Evolutionary conservation across 1,140 invertebrate genomes (phyloP).

Genomic region (Eumaeus atala): DNA sequence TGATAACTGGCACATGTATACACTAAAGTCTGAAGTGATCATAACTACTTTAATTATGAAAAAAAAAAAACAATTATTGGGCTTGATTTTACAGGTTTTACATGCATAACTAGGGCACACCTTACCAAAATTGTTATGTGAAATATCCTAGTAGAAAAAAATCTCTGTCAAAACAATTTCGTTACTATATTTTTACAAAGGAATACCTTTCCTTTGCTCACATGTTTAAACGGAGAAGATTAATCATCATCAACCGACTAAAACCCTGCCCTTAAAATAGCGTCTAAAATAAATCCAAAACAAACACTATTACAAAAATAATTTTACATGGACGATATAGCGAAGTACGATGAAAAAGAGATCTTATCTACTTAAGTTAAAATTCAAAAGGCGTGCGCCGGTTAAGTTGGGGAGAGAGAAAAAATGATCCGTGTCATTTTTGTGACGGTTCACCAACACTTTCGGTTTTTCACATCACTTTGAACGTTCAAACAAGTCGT

Average conservation of each 20-base stretch:
- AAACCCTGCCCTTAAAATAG: constrained; percentile 17
- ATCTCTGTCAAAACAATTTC: no score
- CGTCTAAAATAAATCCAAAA: constrained; percentile 18
- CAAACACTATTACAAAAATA: constrained; percentile 18
- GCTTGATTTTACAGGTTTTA: no score
- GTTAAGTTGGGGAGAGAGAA: constrained; percentile 21
- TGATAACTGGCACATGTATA: no score
- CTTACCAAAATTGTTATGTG: no score
- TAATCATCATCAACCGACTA: not conserved
- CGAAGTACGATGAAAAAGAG: constrained; percentile 5
- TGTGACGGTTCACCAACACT: constrained; percentile 30
- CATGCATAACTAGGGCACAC: no score
- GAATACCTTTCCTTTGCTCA: no score
- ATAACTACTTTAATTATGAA: no score
- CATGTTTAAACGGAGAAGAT: not conserved
- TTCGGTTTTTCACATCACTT: constrained; percentile 27
- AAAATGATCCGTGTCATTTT: constrained; percentile 31
- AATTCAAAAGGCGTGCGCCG: not conserved
- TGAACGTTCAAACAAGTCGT: constrained; percentile 24
- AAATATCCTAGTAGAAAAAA: no score
- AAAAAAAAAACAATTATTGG: no score
- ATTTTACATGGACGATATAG: not conserved
- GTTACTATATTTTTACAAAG: no score
- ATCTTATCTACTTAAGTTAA: constrained; percentile 8
- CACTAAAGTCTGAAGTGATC: no score